These are phyloP conservation scores for Sphenodon punctatus DNA, from an alignment of 2,797 vertebrate genomes.

Conservation along the genomic window DNA sequence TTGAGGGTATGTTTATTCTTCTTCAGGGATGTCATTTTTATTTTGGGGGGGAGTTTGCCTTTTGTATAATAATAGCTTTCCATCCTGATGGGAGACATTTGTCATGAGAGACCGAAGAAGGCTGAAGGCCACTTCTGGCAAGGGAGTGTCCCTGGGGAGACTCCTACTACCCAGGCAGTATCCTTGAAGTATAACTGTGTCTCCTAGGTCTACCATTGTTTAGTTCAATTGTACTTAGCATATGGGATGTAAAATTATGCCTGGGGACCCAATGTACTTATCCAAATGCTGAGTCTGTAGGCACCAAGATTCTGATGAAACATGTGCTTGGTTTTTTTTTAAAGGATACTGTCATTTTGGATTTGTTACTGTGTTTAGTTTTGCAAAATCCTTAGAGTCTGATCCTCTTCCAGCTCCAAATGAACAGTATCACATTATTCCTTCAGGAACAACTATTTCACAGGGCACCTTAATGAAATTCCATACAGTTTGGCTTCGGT, in stretches of 20 bases:
- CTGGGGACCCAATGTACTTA: conserved; percentile 24
- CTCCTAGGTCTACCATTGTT: conserved; percentile 7
- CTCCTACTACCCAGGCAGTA: background rate
- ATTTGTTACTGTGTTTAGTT: background rate
- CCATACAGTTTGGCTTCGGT: background rate
- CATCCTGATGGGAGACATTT: background rate
- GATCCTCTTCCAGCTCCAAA: background rate
- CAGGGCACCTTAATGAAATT: background rate
- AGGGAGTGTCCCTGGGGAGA: background rate
- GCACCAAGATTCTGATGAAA: background rate
- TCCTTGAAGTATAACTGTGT: background rate
- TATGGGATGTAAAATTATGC: conserved; percentile 20
- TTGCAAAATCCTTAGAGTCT: background rate
- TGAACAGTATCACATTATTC: background rate
- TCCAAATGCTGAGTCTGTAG: conserved; percentile 34
- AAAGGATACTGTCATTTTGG: too few relatives aligned
- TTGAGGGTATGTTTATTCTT: conserved; percentile 46
- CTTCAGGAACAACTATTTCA: background rate
- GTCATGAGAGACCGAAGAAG: background rate
- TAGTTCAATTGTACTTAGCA: background rate
- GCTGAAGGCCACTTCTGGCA: background rate
- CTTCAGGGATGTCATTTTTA: conserved; percentile 53
- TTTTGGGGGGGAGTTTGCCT: conserved; percentile 36
- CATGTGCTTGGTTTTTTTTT: conserved; percentile 7
- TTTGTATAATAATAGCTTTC: conserved; percentile 3